Evolutionary conservation across 2,797 vertebrate species (phyloP), one percentile per base, ranked within the genome.

Genomic region (Enteromius fasciolatus): DNA sequence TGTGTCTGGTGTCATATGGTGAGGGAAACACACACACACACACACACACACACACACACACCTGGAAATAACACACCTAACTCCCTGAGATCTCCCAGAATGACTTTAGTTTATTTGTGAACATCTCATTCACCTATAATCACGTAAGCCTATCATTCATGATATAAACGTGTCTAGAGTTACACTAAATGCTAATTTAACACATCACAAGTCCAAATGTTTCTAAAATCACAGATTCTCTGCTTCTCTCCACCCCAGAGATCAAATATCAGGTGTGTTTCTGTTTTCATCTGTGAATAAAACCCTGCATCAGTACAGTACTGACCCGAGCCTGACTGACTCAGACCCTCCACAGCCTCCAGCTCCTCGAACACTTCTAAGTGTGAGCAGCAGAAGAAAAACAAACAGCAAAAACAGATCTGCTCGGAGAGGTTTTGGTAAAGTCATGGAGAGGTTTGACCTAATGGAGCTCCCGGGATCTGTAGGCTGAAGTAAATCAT

Each of bases 1-100:
- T 39, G 64, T 66, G 64, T 20, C 64, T 1, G 64, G 64, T 66
- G 64, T 66, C 64, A 66, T 66, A 39, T 66, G 64, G 3, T 66
- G 31, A 66, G 8, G 7, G 63, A 20, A 66, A 63, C 59, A 63
- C 59, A 63, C 59, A 61, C 59, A 61, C 31, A 36, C 63, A 68
- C 36, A 23, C 36, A 41, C 20, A 63, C 59, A 63, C 59, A 63
- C 59, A 67, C 64, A 67, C 18, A 39, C 3, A n/a, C n/a, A n/a
- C n/a, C n/a, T n/a, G n/a, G n/a, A n/a, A n/a, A n/a, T n/a, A n/a
- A n/a, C n/a, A n/a, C n/a, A n/a, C n/a, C n/a, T n/a, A n/a, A n/a
- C n/a, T n/a, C n/a, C n/a, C n/a, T n/a, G n/a, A n/a, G n/a, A n/a
- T n/a, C n/a, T n/a, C n/a, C n/a, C n/a, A n/a, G n/a, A n/a, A n/a